Evolutionary conservation across 2,888 invertebrate species (phyloP).

Genomic region (Cataglyphis rosenhaueri): DNA sequence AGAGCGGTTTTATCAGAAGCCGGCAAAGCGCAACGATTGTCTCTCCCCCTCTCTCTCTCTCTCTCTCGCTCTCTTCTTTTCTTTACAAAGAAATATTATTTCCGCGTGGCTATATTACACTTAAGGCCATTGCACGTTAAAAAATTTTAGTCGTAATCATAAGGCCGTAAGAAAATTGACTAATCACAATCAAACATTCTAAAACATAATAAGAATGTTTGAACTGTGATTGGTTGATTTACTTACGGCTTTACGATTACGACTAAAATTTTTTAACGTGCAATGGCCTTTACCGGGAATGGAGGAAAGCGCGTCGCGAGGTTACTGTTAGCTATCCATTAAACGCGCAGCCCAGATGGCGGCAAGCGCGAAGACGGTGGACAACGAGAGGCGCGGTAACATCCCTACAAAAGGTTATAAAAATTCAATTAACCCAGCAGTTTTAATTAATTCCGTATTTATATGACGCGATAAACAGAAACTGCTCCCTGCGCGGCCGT

Average conservation of each 20-base stretch:
- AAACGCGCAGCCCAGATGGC: constrained; percentile 73
- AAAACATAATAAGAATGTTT: too few relatives aligned
- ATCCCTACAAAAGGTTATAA: constrained; percentile 77
- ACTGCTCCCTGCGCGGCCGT: constrained; percentile 70
- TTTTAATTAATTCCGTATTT: constrained; percentile 82
- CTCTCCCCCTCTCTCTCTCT: constrained; percentile 62
- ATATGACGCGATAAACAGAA: constrained; percentile 80
- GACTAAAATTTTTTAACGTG: too few relatives aligned
- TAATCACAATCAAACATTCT: too few relatives aligned
- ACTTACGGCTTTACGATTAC: too few relatives aligned
- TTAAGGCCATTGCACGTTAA: constrained; percentile 62
- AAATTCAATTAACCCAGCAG: constrained; percentile 82
- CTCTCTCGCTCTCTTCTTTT: constrained; percentile 57
- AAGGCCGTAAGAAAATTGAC: too few relatives aligned
- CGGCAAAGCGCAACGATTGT: constrained; percentile 53
- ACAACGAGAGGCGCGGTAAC: constrained; percentile 54
- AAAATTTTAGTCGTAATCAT: too few relatives aligned
- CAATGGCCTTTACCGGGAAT: constrained; percentile 58
- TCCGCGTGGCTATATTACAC: constrained; percentile 81
- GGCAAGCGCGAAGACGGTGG: constrained; percentile 64
- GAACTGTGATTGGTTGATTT: too few relatives aligned
- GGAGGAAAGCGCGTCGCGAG: constrained; percentile 59
- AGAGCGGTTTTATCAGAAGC: constrained; percentile 77
- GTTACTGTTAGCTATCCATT: constrained; percentile 78
- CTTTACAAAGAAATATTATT: constrained; percentile 80